phyloP scores from a whole-genome alignment of 1,140 invertebrate genomes.

The Helicoverpa armigera region DNA sequence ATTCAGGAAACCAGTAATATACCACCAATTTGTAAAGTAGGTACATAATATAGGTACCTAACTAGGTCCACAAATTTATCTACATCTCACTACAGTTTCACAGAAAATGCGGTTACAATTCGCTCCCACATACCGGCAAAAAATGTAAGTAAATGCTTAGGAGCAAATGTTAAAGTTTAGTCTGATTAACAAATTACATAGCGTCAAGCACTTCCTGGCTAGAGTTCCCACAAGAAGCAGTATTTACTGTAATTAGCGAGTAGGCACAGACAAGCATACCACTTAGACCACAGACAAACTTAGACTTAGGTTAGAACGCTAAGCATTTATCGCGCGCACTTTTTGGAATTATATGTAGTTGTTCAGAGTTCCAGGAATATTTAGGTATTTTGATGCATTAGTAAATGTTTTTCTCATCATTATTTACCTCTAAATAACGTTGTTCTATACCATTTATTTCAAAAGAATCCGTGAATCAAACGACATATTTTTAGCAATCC shows the following conservation, averaged over 20 bases:
- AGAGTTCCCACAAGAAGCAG: constrained; percentile 10
- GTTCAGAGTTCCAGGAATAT: too few relatives aligned
- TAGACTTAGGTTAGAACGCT: constrained; percentile 4
- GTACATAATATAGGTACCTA: too few relatives aligned
- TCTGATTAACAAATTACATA: constrained; percentile 4
- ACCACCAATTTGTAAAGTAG: too few relatives aligned
- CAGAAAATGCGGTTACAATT: not conserved
- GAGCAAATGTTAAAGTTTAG: not conserved
- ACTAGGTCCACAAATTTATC: not conserved
- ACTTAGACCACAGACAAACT: not conserved
- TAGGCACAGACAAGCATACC: not conserved
- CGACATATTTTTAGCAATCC: too few relatives aligned
- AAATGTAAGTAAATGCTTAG: not conserved
- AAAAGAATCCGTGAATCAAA: too few relatives aligned
- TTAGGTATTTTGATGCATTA: too few relatives aligned
- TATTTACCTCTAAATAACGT: too few relatives aligned
- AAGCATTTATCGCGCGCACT: constrained; percentile 39
- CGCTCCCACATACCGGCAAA: not conserved
- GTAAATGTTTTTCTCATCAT: too few relatives aligned
- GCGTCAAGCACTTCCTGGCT: constrained; percentile 2
- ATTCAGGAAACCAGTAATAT: too few relatives aligned
- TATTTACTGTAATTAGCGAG: constrained; percentile 22
- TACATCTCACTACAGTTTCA: not conserved
- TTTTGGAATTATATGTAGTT: not conserved
- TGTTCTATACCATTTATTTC: too few relatives aligned